Evolutionary conservation across 2,888 invertebrate species (phyloP).

Genomic region (Oeneis ivallda): DNA sequence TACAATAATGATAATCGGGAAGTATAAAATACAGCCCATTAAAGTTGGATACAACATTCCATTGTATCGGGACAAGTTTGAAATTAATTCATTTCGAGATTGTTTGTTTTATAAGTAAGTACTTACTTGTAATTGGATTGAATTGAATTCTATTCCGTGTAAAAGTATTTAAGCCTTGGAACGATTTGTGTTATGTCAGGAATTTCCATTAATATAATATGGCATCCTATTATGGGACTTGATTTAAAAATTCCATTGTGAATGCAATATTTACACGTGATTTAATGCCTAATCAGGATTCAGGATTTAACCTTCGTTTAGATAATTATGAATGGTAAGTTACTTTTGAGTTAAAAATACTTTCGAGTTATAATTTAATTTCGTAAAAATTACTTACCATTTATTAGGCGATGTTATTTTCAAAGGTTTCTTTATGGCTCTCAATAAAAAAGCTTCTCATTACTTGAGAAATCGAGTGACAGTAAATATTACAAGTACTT

Average conservation of each 20-base stretch:
- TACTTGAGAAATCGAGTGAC: no score
- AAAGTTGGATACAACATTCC: conserved; percentile 7
- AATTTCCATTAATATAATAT: conserved; percentile 28
- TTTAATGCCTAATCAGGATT: not conserved
- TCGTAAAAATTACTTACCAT: no score
- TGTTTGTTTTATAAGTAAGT: conserved; percentile 29
- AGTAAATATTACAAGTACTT: no score
- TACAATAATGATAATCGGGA: conserved; percentile 3
- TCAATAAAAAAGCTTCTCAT: no score
- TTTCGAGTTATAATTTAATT: no score
- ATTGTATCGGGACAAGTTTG: conserved; percentile 12
- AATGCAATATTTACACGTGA: not conserved
- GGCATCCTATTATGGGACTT: conserved; percentile 20
- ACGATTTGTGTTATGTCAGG: conserved; percentile 25
- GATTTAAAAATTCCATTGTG: conserved; percentile 10
- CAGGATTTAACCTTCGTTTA: not conserved
- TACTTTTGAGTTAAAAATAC: no score
- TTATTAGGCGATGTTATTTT: no score
- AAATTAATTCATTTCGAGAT: conserved; percentile 30
- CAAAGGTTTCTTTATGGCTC: no score
- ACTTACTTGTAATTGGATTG: conserved; percentile 23
- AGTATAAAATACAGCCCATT: not conserved
- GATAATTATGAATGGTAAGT: not conserved
- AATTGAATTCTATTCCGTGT: conserved; percentile 30
- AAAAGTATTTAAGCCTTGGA: conserved; percentile 28